Conservation (phyloP, 2,888 invertebrate genomes). For the Synergus itoensis region DNA sequence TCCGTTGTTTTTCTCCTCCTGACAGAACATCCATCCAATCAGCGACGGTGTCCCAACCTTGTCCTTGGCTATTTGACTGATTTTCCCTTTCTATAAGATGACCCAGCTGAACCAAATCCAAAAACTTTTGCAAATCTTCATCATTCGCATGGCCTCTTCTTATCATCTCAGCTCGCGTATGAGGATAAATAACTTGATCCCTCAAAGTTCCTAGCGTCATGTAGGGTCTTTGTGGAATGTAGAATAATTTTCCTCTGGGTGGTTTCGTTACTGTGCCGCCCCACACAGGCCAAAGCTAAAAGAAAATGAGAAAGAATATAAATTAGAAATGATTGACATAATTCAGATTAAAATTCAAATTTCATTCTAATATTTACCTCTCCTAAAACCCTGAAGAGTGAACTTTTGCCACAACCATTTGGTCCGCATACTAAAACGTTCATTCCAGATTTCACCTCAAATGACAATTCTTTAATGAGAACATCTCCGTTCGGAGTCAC, state of each 20-base stretch:
- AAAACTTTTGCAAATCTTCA: slow-evolving; percentile 85
- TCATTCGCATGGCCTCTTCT: slow-evolving; percentile 87
- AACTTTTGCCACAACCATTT: slow-evolving; percentile 99
- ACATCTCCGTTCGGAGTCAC: slow-evolving; percentile 99
- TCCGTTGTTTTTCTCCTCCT: slow-evolving; percentile 98
- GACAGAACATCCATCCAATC: slow-evolving; percentile 99
- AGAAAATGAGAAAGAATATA: not conserved
- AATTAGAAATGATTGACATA: not conserved
- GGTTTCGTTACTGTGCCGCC: slow-evolving; percentile 97
- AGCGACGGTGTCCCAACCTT: slow-evolving; percentile 93
- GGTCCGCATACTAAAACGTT: slow-evolving; percentile 99
- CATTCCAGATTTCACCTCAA: slow-evolving; percentile 96
- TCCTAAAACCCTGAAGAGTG: slow-evolving; percentile 96
- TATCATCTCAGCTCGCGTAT: slow-evolving; percentile 91
- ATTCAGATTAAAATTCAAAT: slow-evolving; percentile 1
- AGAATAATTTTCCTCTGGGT: slow-evolving; percentile 96
- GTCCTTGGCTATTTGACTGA: slow-evolving; percentile 77
- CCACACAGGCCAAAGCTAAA: slow-evolving; percentile 95
- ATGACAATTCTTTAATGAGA: slow-evolving; percentile 91
- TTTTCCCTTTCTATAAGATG: slow-evolving; percentile 92
- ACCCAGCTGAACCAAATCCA: slow-evolving; percentile 90
- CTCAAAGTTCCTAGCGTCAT: slow-evolving; percentile 97
- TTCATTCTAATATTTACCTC: slow-evolving; percentile 80
- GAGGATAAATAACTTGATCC: slow-evolving; percentile 98
- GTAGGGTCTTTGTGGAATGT: slow-evolving; percentile 98